Base-by-base conservation (phyloP, 2,797 vertebrate genomes). In the Sebastes jordani region DNA sequence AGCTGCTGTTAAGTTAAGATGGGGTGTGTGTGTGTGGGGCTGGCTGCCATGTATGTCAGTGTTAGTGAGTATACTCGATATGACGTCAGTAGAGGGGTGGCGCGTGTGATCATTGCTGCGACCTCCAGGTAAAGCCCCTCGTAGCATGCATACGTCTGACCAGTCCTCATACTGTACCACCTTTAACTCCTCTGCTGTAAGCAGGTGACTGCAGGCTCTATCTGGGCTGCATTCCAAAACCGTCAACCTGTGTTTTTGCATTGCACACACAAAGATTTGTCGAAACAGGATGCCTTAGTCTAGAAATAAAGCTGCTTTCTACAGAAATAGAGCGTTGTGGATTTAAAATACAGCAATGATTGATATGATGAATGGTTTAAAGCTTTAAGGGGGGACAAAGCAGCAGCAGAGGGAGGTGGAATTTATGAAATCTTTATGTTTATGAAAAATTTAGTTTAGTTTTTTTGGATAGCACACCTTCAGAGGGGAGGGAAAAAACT, bases 221-320 rank as follows among this genome's bases (percentile, higher is more conserved):
- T 77, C 71, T 59, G 22, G 56, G 81, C 86, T 34, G 49, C 59
- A 4, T 58, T 87, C 78, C 68, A 77, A 60, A 78, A 38, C 49
- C 13, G 30, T 30, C 10, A 7, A 11, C 4, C 46, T 14, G 49
- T 8, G 13, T 76, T 36, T 82, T 78, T 63, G 14, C 76, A 22
- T 52, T 38, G 38, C 0, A 36, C 34, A 4, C 49, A 73, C 46
- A 65, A 23, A 62, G 55, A 60, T 30, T 54, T 4, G 46, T 62
- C 61, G 11, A 62, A 62, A 66, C 60, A 71, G 2, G 54, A 49
- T 9, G 13, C 34, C 60, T 70, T 36, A 16, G 59, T 69, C 11
- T 36, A 73, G 55, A 58, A 38, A 56, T 29, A 0, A n/a, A 25
- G 25, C 58, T 46, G 16, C 82, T 66, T 36, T 18, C n/a, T 25